Evolutionary conservation across 1,140 invertebrate genomes (phyloP), one percentile per base, ranked within the genome.

Genomic region (Homalodisca vitripennis): DNA sequence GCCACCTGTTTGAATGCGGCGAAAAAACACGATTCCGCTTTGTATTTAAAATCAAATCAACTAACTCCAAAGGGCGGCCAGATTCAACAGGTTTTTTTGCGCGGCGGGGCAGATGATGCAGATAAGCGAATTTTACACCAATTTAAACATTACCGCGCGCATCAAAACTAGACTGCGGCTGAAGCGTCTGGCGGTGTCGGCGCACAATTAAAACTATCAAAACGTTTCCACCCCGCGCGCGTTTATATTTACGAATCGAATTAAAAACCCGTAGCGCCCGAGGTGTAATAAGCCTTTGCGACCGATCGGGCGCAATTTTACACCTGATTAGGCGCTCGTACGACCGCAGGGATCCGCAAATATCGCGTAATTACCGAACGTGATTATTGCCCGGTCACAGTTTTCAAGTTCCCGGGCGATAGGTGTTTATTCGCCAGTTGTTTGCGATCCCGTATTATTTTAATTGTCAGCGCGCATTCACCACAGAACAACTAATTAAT

Each of bases 401-500:
- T 41, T 13, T 60, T 60, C 14, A 13, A 53, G 10, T 53, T 53
- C 48, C 6, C 48, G 34, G n/a, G 48, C 48, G 48, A 3, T 51
- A 20, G 14, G 48, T 22, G 14, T 51, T 51, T 60, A 30, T 60
- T 60, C 29, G 55, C 55, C 34, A 17, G 34, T 41, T 41, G 34
- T 29, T 53, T 22, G 48, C 55, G n/a, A n/a, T n/a, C 14, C 55
- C 10, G 26, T 60, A 29, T 60, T 60, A 60, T 60, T 60, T 60
- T 24, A 60, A 26, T 24, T 6, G 48, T 41, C 34, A 6, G 34
- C 34, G 34, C 12, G 22, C 48, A 27, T 30, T 60, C 29, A 60
- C 26, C 13, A 60, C 29, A 60, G 26, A 60, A 60, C 55, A 60
- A 27, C 55, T 60, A 60, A 60, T 60, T 60, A 60, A 20, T 51